Evolutionary conservation across 30 jellyfish, hydroid and myxozoan species (phyloP), one percentile per base, ranked within the genome.

Genomic region (Hydra vulgaris): DNA sequence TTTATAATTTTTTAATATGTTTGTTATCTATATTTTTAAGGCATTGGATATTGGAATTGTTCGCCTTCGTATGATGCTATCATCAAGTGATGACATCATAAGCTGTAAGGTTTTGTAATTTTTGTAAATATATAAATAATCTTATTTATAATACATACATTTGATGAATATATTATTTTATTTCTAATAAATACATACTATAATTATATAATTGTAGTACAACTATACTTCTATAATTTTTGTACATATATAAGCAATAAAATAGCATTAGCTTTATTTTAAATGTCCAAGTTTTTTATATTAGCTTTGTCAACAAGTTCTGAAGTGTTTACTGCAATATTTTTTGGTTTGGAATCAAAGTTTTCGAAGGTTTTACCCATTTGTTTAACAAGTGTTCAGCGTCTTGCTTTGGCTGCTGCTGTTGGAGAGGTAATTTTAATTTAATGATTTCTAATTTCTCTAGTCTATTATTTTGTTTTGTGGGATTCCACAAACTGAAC

Each of bases 1-100:
- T 82, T 20, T 82, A 27, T 24, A 21, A 23, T 8, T 70, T 15
- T 69, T 72, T 80, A 79, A 74, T 19, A 12, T 78, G 78, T 21
- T 17, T 71, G 25, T 21, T 21, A 21, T 55, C 18, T 17, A 18
- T 7, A 25, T 1, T 56, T 55, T 79, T 15, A 54, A 92, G 98
- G 94, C 98, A 1, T 56, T 83, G 18, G 98, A 92, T 73, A 95
- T 92, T 0, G 98, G 96, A 1, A 92, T 92, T 81, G 85, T 92
- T 25, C 67, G 88, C 23, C 82, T 92, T n/a, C 90, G 98, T 7
- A 92, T 92, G 98, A 70, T 92, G 54, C 70, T 95, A 27, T 82
- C 87, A 5, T 87, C 95, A 26, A 74, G 81, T 72, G 97, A 79
- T 18, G 72, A 85, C 68, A 89, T 77, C 23, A 12, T 40, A 12